Evolutionary conservation across 2,797 vertebrate species (phyloP).

Genomic region (Alectoris magna): DNA sequence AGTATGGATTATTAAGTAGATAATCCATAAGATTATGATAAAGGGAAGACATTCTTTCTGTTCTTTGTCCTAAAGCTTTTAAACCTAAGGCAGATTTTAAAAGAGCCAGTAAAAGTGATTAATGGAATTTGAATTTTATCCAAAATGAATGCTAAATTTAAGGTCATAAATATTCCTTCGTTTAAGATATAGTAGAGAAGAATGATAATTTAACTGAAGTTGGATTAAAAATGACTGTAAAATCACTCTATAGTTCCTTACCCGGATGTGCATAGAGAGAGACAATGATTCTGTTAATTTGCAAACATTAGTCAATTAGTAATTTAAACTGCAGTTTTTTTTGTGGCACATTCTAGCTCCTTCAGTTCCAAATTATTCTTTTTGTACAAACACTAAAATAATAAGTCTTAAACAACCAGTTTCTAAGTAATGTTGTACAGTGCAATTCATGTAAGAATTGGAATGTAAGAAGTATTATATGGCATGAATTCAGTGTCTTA

Average conservation of each 20-base stretch:
- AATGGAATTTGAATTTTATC: background rate
- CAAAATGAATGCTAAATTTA: background rate
- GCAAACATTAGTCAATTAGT: background rate
- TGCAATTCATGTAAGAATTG: background rate
- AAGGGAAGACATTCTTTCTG: background rate
- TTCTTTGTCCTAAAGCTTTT: background rate
- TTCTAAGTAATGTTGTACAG: background rate
- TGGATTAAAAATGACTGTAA: background rate
- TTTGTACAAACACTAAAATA: background rate
- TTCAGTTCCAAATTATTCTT: background rate
- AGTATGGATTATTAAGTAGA: background rate
- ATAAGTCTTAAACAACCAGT: background rate
- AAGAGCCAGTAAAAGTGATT: background rate
- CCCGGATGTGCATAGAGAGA: background rate
- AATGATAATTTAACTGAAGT: background rate
- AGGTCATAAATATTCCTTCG: background rate
- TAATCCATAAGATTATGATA: background rate
- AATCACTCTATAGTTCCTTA: background rate
- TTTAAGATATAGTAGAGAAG: background rate
- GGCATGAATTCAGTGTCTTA: background rate
- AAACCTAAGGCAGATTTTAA: background rate
- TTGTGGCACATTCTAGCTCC: rapidly evolving
- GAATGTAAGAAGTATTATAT: background rate
- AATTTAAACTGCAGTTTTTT: background rate
- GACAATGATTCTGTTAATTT: background rate